A percentile compares a stretch with the other conserved stretches of the same genome.
Conservation (phyloP, 2,888 invertebrate species). For the Drosophila algonquin region DNA sequence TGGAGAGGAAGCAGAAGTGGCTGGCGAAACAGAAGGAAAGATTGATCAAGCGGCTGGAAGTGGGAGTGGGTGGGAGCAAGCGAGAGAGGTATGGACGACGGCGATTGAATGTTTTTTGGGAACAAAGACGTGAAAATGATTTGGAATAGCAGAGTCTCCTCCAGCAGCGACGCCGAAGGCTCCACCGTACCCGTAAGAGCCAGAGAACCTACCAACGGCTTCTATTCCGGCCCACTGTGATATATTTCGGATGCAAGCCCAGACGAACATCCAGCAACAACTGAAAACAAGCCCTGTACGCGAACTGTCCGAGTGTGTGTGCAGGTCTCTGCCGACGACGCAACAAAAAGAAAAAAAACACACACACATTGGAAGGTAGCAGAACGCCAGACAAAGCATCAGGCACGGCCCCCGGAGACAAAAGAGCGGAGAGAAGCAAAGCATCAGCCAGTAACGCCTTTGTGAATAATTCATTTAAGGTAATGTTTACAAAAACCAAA, state of each 20-base stretch:
- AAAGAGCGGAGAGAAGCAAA: slow-evolving; percentile 24
- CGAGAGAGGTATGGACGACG: slow-evolving; percentile 40
- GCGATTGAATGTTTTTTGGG: slow-evolving; percentile 57
- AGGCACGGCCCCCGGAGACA: slow-evolving; percentile 41
- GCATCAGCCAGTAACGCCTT: slow-evolving; percentile 52
- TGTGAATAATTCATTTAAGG: slow-evolving; percentile 72
- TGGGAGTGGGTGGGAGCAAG: slow-evolving; percentile 10
- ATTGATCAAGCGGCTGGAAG: slow-evolving; percentile 2
- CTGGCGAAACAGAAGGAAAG: slow-evolving; percentile 11
- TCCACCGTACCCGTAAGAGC: slow-evolving; percentile 33
- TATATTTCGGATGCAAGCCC: slow-evolving; percentile 65
- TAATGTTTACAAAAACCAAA: slow-evolving; percentile 51
- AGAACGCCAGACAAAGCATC: slow-evolving; percentile 64
- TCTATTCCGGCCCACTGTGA: slow-evolving; percentile 64
- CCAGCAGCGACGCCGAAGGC: slow-evolving; percentile 33
- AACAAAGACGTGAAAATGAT: slow-evolving; percentile 67
- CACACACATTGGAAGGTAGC: slow-evolving; percentile 21
- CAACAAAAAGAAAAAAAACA: slow-evolving; percentile 38
- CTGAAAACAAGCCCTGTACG: slow-evolving; percentile 46
- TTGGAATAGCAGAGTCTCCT: slow-evolving; percentile 53
- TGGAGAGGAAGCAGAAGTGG: slow-evolving; percentile 19
- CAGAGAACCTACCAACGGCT: slow-evolving; percentile 52
- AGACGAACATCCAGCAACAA: slow-evolving; percentile 42
- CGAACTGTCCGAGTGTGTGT: slow-evolving; percentile 9
- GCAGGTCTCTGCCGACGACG: slow-evolving; percentile 48